phyloP scores from a whole-genome alignment of 2,797 vertebrate species.

The Discoglossus pictus region DNA sequence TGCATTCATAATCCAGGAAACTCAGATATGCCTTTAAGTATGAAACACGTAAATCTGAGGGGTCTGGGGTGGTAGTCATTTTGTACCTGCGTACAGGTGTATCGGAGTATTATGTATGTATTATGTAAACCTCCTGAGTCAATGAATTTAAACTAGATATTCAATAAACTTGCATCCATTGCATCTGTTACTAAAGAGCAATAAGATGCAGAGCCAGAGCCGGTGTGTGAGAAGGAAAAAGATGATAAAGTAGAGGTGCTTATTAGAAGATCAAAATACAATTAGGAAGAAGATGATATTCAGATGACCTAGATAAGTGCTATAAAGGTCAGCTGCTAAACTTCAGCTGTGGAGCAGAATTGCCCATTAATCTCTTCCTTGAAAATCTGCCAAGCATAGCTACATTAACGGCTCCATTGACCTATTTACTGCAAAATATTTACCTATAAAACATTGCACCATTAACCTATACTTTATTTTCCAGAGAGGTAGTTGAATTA shows the following conservation, averaged over 20 bases:
- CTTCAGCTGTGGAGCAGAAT: slow-evolving; percentile 22
- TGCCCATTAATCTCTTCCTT: slow-evolving; percentile 22
- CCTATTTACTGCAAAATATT: slow-evolving; percentile 29
- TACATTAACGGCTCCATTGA: slow-evolving; percentile 44
- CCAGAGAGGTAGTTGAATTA: too few species aligned
- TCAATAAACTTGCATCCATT: background rate
- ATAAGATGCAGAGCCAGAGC: background rate
- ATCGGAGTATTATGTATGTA: too few species aligned
- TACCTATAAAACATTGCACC: slow-evolving; percentile 15
- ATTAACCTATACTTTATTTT: background rate
- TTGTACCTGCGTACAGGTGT: too few species aligned
- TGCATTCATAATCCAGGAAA: too few species aligned
- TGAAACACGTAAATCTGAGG: too few species aligned
- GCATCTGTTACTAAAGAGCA: background rate
- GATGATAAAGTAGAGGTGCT: background rate
- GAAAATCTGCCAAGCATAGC: slow-evolving; percentile 22
- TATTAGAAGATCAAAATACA: slow-evolving; percentile 23
- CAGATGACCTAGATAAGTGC: slow-evolving; percentile 13
- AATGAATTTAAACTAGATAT: background rate
- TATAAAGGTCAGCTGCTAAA: slow-evolving; percentile 34
- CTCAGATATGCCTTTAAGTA: too few species aligned
- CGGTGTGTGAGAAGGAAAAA: background rate
- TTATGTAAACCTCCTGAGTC: too few species aligned
- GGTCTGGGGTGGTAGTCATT: too few species aligned
- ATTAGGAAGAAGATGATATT: slow-evolving; percentile 13